Percentiles rank a stretch among this genome's conserved stretches.
These are phyloP conservation scores for Panulirus ornatus DNA, from an alignment of 1,140 invertebrate genomes.

Conservation along the genomic window DNA sequence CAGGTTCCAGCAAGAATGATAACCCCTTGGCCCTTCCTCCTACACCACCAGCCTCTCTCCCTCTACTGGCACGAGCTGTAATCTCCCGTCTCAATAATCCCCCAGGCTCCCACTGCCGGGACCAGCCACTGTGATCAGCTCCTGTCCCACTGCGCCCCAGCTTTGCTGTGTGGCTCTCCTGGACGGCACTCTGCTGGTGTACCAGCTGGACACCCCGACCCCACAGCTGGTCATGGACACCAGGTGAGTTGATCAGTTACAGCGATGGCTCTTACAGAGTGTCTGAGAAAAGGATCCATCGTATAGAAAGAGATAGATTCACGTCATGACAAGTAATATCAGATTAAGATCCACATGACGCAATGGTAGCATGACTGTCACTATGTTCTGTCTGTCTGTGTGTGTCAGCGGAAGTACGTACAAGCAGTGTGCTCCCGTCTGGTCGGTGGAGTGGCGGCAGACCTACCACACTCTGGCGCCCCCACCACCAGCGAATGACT, in stretches of 20 bases:
- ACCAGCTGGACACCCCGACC: conserved; percentile 43
- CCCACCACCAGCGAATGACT: no score
- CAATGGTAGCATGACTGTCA: not conserved
- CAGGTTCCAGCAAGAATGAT: no score
- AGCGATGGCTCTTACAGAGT: no score
- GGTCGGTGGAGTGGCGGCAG: conserved; percentile 66
- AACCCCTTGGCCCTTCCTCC: no score
- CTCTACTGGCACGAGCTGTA: no score
- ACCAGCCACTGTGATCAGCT: conserved; percentile 47
- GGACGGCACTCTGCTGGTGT: conserved; percentile 50
- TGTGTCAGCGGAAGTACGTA: conserved; percentile 44
- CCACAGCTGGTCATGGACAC: conserved; percentile 50
- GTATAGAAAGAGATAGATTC: no score
- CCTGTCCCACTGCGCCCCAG: conserved; percentile 45
- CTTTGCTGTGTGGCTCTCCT: conserved; percentile 61
- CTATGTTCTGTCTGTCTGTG: not conserved
- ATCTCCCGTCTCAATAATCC: not conserved
- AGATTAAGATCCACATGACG: no score
- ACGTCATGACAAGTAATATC: no score
- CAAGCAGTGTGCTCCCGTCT: conserved; percentile 66
- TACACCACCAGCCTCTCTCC: no score
- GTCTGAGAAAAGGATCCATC: no score
- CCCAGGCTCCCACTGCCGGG: conserved; percentile 48
- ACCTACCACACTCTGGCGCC: not conserved
- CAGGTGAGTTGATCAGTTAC: conserved; percentile 19